These are phyloP conservation scores for Bombyx mori DNA, from an alignment of 1,140 invertebrate species.

Conservation along the genomic window ASM3026992v2 NC_085123.1:14914001-14914500, in stretches of 20 bases:
- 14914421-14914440: constrained; percentile 70
- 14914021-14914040: no score
- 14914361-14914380: constrained; percentile 88
- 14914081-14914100: no score
- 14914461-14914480: constrained; percentile 81
- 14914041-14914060: no score
- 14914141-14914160: no score
- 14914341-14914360: constrained; percentile 85
- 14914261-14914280: constrained; percentile 76
- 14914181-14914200: no score
- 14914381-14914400: constrained; percentile 91
- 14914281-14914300: constrained; percentile 75
- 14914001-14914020: no score
- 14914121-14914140: no score
- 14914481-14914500: constrained; percentile 83
- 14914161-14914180: no score
- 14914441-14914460: constrained; percentile 78
- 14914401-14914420: constrained; percentile 73
- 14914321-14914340: constrained; percentile 85
- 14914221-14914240: no score
- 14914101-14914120: no score
- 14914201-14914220: no score
- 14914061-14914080: no score
- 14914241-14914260: constrained; percentile 40
- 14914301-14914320: constrained; percentile 83